Evolutionary conservation across 2,888 invertebrate genomes (phyloP), one percentile per base, ranked within the genome.

Genomic region (Gastrophysa polygoni): DNA sequence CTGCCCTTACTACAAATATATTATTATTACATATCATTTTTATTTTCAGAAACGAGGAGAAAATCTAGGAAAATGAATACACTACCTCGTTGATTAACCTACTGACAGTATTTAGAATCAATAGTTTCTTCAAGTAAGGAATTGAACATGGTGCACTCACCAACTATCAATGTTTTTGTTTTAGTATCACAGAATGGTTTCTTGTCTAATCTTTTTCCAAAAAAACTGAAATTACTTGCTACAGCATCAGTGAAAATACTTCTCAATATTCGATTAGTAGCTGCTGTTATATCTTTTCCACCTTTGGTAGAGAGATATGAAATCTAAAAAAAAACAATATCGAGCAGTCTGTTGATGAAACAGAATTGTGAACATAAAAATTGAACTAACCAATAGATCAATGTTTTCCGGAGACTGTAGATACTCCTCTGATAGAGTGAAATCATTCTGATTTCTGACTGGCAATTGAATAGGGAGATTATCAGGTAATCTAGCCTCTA

Each of bases 211-310:
- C 38, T 38, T 49, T 57, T 49, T 21, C 43, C 57, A 57, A 32
- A 57, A 48, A 32, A 57, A 38, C 57, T 49, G 32, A 57, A 57
- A 47, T 46, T 20, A 32, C 48, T 57, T 10, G 57, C 57, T 18
- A 49, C 57, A 11, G 48, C 57, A 49, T 57, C 49, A 32, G 29
- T 57, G 18, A 49, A 11, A 24, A 49, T 29, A 32, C 48, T 47
- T 34, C 48, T 57, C 32, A 57, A 57, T 32, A 57, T 49, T 57
- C 43, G 46, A 49, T 57, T 57, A 18, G 49, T 57, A 29, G 47
- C 48, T n/a, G 57, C 4, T 8, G 48, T 32, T 34, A 48, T 21
- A 29, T 38, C 34, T 21, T 49, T 34, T n/a, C 34, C 49, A 34
- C 17, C 57, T 29, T 29, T 20, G 28, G 57, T 49, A 20, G 57